Conservation (phyloP, 2,113 vertebrate genomes). For the Chaenocephalus aceratus region DNA sequence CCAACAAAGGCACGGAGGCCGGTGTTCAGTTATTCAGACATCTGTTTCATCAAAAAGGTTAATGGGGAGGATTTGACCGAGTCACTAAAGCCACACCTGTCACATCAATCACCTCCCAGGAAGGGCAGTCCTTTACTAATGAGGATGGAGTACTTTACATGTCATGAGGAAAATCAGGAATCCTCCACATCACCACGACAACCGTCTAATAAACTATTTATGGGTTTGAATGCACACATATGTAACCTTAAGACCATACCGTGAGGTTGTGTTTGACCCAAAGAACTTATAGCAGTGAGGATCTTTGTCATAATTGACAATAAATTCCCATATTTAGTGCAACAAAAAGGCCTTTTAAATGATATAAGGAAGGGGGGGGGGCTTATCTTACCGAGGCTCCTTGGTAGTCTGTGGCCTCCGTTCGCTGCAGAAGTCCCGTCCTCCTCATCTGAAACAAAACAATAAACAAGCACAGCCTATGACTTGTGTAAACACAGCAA, state of each 20-base stretch:
- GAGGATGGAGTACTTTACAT: slow-evolving; percentile 31
- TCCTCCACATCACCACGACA: slow-evolving; percentile 24
- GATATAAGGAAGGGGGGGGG: background rate
- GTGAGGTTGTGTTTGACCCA: background rate
- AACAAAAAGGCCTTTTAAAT: background rate
- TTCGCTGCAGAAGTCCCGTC: slow-evolving; percentile 55
- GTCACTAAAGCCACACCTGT: slow-evolving; percentile 43
- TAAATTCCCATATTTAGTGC: background rate
- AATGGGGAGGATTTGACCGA: slow-evolving; percentile 41
- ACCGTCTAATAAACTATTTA: background rate
- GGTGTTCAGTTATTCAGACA: slow-evolving; percentile 34
- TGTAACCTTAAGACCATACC: background rate
- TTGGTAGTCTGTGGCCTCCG: slow-evolving; percentile 75
- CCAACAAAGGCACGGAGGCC: background rate
- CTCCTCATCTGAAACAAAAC: slow-evolving; percentile 73
- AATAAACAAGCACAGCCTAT: slow-evolving; percentile 42
- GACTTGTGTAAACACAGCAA: slow-evolving; percentile 10
- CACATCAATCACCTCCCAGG: slow-evolving; percentile 57
- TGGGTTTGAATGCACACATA: background rate
- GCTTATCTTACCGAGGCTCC: slow-evolving; percentile 74
- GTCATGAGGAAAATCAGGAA: slow-evolving; percentile 57
- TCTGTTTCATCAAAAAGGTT: slow-evolving; percentile 48
- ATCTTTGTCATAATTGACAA: background rate
- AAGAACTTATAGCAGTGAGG: background rate
- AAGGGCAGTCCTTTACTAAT: slow-evolving; percentile 23